Evolutionary conservation across 2,797 vertebrate species (phyloP), one percentile per base, ranked within the genome.

Genomic region (Parotocinclus haroldoi): DNA sequence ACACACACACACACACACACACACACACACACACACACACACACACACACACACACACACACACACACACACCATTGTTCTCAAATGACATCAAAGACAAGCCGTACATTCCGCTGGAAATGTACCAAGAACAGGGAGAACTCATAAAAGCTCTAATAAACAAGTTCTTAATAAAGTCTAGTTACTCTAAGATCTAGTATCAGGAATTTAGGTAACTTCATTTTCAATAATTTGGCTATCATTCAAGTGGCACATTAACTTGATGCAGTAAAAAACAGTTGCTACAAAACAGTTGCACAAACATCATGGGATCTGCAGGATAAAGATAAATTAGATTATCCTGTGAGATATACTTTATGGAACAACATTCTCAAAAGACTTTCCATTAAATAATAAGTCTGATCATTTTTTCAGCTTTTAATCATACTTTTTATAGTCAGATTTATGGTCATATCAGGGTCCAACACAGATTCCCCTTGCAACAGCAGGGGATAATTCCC

Each of bases 71-170:
- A 13, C 7, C 49, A 62, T 17, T 17, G 9, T 17, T 56, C 57
- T 50, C 39, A 40, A 52, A n/a, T 52, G 52, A 58, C 57, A 66
- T 62, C 62, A 53, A 46, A 54, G 51, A 11, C 46, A 57, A 65
- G 54, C 14, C 69, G 14, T 12, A 39, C 10, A 53, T 54, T 16
- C 19, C 17, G 50, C 42, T 53, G 44, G 42, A 19, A 13, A 40
- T 66, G 58, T 54, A 4, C 45, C 48, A 56, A 69, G 40, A 27
- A 73, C 66, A 63, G 27, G 11, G 11, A 53, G 58, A 69, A 56
- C 17, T 14, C 51, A 62, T 61, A 63, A 69, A 66, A 54, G 5
- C 13, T 46, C 17, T 10, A 10, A 58, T 58, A 13, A 17, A 49
- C 36, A 45, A 48, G 10, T 18, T 68, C 58, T 45, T 52, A 64